Percentiles rank a stretch among this genome's conserved stretches.
These are phyloP conservation scores for Cantharis flavilabris DNA, from an alignment of 2,888 invertebrate genomes.

Conservation along the genomic window DNA sequence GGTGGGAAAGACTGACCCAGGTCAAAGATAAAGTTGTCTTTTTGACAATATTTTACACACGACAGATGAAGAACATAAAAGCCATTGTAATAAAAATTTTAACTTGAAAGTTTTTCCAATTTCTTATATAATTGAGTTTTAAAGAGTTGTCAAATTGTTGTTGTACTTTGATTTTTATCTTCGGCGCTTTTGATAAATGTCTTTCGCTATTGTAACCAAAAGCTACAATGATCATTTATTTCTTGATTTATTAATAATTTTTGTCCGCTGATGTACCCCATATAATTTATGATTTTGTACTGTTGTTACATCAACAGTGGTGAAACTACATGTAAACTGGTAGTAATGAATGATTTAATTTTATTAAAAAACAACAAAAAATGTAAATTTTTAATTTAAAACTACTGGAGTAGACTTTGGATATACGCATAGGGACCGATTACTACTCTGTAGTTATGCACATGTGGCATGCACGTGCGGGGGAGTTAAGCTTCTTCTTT, in stretches of 20 bases:
- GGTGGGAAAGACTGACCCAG: not conserved
- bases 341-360: not conserved
- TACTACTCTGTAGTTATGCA: conserved; percentile 18
- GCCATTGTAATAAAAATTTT: not conserved
- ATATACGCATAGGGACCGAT: conserved; percentile 14
- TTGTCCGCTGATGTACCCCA: too few species aligned
- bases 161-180: not conserved
- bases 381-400: not conserved
- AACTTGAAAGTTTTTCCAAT: not conserved
- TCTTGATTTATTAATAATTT: not conserved
- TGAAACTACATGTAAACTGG: not conserved
- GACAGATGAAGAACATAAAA: not conserved
- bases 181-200: not conserved
- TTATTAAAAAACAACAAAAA: not conserved
- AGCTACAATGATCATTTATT: not conserved
- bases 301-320: too few species aligned
- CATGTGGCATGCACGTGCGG: conserved; percentile 29
- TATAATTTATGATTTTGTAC: too few species aligned
- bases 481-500: conserved; percentile 17
- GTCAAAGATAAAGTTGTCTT: not conserved
- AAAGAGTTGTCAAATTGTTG: not conserved
- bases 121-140: not conserved
- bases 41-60: not conserved
- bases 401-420: conserved; percentile 8
- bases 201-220: too few species aligned